Percentiles rank a stretch among this genome's conserved stretches.
Evolutionary conservation across 2,113 vertebrate genomes (phyloP).

Genomic region (Sturnus vulgaris): DNA sequence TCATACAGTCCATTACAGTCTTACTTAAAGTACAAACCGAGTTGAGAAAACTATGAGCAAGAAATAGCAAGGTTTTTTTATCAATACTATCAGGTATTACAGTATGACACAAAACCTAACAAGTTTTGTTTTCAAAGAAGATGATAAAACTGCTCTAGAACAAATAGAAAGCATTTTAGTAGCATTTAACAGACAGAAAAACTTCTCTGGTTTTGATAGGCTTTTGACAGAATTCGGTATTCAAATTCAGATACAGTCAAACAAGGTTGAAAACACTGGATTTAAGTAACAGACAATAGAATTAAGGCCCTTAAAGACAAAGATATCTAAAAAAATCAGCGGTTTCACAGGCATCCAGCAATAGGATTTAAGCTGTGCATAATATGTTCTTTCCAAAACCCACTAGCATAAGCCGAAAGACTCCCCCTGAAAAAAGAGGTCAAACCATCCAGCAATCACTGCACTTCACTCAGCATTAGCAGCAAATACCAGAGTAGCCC

Average conservation of each 20-base stretch:
- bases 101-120: neutral
- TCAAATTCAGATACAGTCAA: neutral
- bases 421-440: neutral
- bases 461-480: neutral
- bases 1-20: neutral
- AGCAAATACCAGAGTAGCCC: neutral
- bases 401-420: neutral
- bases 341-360: neutral
- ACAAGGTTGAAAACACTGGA: neutral
- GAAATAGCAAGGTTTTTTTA: neutral
- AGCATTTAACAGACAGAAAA: neutral
- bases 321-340: neutral
- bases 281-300: neutral
- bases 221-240: neutral
- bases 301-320: neutral
- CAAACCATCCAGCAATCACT: neutral
- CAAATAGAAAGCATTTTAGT: neutral
- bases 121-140: neutral
- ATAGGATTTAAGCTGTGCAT: neutral
- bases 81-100: neutral
- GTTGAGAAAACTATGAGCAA: neutral
- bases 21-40: neutral
- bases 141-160: neutral
- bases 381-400: neutral
- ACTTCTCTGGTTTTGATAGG: neutral